These are phyloP conservation scores for Sciurus carolinensis DNA, from an alignment of 2,797 vertebrate species.

Conservation along the genomic window DNA sequence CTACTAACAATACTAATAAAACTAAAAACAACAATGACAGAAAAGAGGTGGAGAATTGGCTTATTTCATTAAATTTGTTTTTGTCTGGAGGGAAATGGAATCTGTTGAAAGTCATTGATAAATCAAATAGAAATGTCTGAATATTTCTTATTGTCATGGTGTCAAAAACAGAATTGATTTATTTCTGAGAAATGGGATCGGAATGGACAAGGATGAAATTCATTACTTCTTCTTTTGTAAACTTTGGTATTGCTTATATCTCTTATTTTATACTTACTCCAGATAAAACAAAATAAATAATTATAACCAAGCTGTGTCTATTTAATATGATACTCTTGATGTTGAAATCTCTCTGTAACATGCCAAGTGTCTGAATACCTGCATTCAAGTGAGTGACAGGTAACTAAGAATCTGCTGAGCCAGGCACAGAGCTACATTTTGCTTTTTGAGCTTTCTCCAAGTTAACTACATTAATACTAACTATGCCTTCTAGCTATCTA, in stretches of 20 bases:
- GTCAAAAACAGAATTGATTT: background rate
- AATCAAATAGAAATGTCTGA: background rate
- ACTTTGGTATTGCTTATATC: background rate
- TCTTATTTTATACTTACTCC: background rate
- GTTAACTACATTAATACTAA: background rate
- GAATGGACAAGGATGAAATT: background rate
- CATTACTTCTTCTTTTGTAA: background rate
- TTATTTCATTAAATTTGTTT: background rate
- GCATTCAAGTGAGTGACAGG: background rate
- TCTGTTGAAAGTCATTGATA: background rate
- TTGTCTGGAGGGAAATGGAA: background rate
- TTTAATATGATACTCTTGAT: background rate
- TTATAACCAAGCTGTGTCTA: background rate
- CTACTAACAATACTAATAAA: background rate
- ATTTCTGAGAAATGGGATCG: background rate
- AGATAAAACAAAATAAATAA: constrained; percentile 2
- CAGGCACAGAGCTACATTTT: background rate
- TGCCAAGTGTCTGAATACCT: background rate
- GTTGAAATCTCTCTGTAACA: background rate
- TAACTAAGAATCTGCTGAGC: background rate
- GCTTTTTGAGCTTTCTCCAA: background rate
- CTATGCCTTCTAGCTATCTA: background rate
- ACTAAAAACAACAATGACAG: background rate
- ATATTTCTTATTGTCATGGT: background rate
- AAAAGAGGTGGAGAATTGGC: background rate